A percentile compares a stretch with the other conserved stretches of the same genome.
These are phyloP conservation scores for Ligdia adustata DNA, from an alignment of 2,888 invertebrate genomes.

Conservation along the genomic window DNA sequence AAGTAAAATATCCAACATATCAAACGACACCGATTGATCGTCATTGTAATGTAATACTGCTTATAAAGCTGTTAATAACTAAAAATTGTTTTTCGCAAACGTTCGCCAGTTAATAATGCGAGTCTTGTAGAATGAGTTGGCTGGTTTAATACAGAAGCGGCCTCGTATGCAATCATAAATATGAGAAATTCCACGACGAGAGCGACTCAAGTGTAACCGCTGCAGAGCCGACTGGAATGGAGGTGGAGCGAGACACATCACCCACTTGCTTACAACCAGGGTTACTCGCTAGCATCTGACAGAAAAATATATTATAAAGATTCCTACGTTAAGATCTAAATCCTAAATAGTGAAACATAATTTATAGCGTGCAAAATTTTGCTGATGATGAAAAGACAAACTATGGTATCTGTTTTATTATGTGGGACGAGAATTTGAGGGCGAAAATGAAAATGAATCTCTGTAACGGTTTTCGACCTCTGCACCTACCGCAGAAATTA, in stretches of 20 bases:
- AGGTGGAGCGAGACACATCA: slow-evolving; percentile 72
- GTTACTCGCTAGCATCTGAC: too few relatives aligned
- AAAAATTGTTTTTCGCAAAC: slow-evolving; percentile 39
- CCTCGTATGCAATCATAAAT: slow-evolving; percentile 50
- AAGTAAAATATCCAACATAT: slow-evolving; percentile 6
- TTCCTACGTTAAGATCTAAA: too few relatives aligned
- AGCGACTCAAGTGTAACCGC: slow-evolving; percentile 55
- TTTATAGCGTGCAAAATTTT: too few relatives aligned
- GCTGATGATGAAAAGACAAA: neutral
- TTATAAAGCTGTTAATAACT: neutral
- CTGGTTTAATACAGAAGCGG: slow-evolving; percentile 48
- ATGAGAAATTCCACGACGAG: slow-evolving; percentile 61
- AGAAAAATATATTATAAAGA: too few relatives aligned
- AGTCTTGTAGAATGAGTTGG: slow-evolving; percentile 39
- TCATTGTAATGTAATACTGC: neutral
- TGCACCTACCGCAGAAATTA: neutral
- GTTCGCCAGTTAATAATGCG: slow-evolving; percentile 48
- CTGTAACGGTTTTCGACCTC: too few relatives aligned
- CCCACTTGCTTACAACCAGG: slow-evolving; percentile 50
- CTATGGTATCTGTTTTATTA: too few relatives aligned
- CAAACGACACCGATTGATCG: neutral
- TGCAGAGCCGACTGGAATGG: slow-evolving; percentile 43
- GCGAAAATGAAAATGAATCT: too few relatives aligned
- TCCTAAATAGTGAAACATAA: too few relatives aligned
- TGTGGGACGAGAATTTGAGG: too few relatives aligned